Percentiles rank a stretch among this genome's conserved stretches.
These are phyloP conservation scores for Apostichopus californicus DNA, from an alignment of 35 echinoderm and acorn worm genomes.

Conservation along the genomic window DNA sequence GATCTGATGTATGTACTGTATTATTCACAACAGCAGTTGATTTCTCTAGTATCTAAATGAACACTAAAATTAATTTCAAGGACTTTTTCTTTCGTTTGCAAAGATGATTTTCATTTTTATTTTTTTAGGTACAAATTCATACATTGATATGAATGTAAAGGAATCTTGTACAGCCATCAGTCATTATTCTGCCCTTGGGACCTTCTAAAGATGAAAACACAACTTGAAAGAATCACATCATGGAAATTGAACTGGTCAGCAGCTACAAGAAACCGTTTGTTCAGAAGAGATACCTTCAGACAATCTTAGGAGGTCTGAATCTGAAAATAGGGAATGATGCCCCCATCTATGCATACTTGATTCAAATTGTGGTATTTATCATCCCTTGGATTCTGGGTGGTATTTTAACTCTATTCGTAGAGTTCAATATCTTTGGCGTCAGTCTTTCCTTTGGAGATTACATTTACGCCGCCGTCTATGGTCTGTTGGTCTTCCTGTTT, in stretches of 20 bases:
- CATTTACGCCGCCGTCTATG: slow-evolving; percentile 25
- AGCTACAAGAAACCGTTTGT: slow-evolving; percentile 92
- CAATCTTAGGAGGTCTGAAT: slow-evolving; percentile 81
- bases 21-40: too few relatives aligned
- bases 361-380: slow-evolving; percentile 81
- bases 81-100: too few relatives aligned
- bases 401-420: slow-evolving; percentile 73
- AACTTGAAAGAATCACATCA: not conserved
- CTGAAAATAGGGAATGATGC: slow-evolving; percentile 70
- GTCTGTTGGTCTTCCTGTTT: not conserved
- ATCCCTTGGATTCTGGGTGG: slow-evolving; percentile 84
- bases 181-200: not conserved
- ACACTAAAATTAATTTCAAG: too few relatives aligned
- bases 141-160: not conserved
- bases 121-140: too few relatives aligned
- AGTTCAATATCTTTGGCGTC: slow-evolving; percentile 63
- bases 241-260: slow-evolving; percentile 78
- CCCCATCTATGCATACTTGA: slow-evolving; percentile 81
- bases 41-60: too few relatives aligned
- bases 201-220: not conserved
- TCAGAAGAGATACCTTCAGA: slow-evolving; percentile 83
- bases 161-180: not conserved
- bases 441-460: slow-evolving; percentile 26
- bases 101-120: too few relatives aligned
- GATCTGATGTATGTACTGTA: not conserved